phyloP scores from a whole-genome alignment of 1,140 invertebrate genomes.

The Ceratina australensis region DNA sequence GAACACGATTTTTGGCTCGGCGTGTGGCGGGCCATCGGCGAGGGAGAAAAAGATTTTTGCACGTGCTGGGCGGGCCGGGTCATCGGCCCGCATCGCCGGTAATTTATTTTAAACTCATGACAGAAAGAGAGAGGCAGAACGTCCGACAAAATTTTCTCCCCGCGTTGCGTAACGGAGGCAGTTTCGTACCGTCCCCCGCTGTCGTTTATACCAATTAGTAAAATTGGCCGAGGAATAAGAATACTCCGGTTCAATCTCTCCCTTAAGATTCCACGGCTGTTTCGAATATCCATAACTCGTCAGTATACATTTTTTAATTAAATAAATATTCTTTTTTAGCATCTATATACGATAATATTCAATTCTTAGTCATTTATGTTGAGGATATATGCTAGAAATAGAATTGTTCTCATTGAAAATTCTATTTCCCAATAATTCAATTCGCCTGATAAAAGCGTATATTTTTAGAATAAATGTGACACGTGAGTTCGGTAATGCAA shows the following conservation, averaged over 20 bases:
- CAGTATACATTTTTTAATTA: too few species aligned
- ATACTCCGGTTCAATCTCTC: neutral
- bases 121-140: constrained; percentile 8
- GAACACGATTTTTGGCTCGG: constrained; percentile 14
- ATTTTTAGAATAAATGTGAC: too few species aligned
- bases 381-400: too few species aligned
- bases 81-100: constrained; percentile 45
- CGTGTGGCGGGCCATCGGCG: constrained; percentile 33
- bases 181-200: neutral
- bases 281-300: too few species aligned
- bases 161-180: constrained; percentile 27
- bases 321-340: too few species aligned
- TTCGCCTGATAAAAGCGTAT: too few species aligned
- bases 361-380: too few species aligned
- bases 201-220: constrained; percentile 30
- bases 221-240: neutral
- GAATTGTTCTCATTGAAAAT: too few species aligned
- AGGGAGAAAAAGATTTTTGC: constrained; percentile 46
- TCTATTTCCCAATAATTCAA: too few species aligned
- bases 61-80: constrained; percentile 47
- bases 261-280: neutral
- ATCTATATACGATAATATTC: too few species aligned
- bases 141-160: constrained; percentile 37
- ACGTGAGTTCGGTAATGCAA: too few species aligned
- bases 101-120: constrained; percentile 52